Conservation (phyloP, 2,888 invertebrate species). For the Teleogryllus oceanicus region DNA sequence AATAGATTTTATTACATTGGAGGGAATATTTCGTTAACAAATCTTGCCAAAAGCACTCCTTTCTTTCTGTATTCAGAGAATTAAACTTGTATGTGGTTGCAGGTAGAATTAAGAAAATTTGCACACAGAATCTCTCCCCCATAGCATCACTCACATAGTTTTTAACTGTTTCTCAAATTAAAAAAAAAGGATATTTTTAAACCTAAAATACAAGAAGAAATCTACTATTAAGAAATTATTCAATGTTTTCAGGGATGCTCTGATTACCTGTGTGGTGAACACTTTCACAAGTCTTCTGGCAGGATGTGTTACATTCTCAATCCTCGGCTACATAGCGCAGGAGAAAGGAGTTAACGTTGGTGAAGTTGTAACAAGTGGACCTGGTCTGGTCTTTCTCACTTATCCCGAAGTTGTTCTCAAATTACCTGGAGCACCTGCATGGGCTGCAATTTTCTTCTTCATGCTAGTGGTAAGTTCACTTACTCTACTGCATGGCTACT, state of each 20-base stretch:
- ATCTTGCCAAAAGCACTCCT: no score
- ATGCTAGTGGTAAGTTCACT: constrained; percentile 59
- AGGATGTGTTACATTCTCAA: constrained; percentile 72
- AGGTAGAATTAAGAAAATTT: no score
- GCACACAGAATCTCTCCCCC: no score
- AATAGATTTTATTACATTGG: no score
- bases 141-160: no score
- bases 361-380: constrained; percentile 60
- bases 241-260: constrained; percentile 57
- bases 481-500: not conserved
- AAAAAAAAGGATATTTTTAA: no score
- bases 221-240: not conserved
- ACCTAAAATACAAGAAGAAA: no score
- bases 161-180: no score
- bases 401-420: constrained; percentile 72
- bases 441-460: constrained; percentile 69
- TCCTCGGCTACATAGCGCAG: constrained; percentile 65
- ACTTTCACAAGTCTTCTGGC: constrained; percentile 69
- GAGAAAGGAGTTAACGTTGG: constrained; percentile 53
- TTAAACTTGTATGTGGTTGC: no score
- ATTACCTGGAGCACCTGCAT: constrained; percentile 65
- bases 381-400: constrained; percentile 69
- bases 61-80: no score
- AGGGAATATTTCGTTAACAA: no score
- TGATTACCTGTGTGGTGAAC: constrained; percentile 69